Conservation (phyloP, 2,113 vertebrate genomes). For the Cyprinodon variegatus region DNA sequence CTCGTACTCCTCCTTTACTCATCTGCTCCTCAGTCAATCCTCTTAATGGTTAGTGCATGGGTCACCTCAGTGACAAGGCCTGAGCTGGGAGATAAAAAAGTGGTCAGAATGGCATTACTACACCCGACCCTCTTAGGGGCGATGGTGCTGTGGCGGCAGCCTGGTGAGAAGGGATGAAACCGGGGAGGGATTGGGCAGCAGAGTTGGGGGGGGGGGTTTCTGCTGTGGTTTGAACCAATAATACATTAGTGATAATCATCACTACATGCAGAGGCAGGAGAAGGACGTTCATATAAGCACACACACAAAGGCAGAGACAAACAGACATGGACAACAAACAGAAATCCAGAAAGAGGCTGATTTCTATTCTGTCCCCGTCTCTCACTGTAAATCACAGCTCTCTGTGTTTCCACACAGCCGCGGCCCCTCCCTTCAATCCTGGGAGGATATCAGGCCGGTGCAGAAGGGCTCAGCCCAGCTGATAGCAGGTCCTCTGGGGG, state of each 20-base stretch:
- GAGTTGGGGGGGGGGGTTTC: constrained; percentile 66
- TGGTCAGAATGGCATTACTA: constrained; percentile 75
- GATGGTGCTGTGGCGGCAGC: constrained; percentile 49
- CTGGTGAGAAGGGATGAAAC: constrained; percentile 53
- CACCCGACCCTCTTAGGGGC: constrained; percentile 61
- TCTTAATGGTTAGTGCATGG: constrained; percentile 70
- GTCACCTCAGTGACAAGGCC: constrained; percentile 74
- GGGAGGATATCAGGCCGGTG: constrained; percentile 76
- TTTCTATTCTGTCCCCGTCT: constrained; percentile 59
- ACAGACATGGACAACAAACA: constrained; percentile 58
- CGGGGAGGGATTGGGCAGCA: constrained; percentile 20
- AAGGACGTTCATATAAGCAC: constrained; percentile 8
- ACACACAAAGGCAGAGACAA: constrained; percentile 45
- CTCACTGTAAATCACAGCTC: constrained; percentile 70
- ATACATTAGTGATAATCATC: constrained; percentile 77
- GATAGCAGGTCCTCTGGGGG: constrained; percentile 77
- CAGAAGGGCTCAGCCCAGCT: constrained; percentile 76
- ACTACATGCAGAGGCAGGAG: constrained; percentile 52
- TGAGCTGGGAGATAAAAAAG: constrained; percentile 78
- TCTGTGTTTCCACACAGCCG: constrained; percentile 54
- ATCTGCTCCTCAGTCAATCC: constrained; percentile 17
- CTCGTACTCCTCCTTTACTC: constrained; percentile 3
- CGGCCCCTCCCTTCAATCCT: constrained; percentile 66
- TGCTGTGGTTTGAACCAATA: constrained; percentile 76
- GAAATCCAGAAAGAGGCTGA: constrained; percentile 46